Conservation (phyloP, 2,888 invertebrate species). For the Entomobrya multifasciata region DNA sequence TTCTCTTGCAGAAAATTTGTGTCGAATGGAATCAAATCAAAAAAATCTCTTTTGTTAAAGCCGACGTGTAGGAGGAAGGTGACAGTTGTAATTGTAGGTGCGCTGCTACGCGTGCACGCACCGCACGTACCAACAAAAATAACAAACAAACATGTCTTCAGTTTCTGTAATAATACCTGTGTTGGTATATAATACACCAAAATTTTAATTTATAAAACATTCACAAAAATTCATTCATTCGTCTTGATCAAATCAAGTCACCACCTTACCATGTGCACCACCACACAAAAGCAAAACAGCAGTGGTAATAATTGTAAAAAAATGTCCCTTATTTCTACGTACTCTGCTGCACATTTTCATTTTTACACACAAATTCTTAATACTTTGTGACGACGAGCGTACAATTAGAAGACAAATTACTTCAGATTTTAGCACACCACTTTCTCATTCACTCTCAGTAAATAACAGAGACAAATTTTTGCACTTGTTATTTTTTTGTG, state of each 20-base stretch:
- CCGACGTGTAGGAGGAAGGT: no score
- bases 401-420: slow-evolving; percentile 29
- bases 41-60: not conserved
- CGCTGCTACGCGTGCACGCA: no score
- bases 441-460: slow-evolving; percentile 16
- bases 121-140: not conserved
- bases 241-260: no score
- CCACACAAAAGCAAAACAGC: not conserved
- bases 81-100: not conserved
- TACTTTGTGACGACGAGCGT: not conserved
- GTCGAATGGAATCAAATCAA: no score
- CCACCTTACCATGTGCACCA: not conserved
- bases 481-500: slow-evolving; percentile 12
- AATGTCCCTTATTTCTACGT: not conserved
- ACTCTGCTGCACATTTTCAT: not conserved
- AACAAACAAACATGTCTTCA: no score
- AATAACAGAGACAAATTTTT: not conserved
- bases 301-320: not conserved
- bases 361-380: not conserved
- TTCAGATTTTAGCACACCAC: not conserved
- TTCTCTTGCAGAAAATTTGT: no score
- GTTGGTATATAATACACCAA: no score
- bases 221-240: no score
- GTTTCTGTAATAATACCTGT: no score
- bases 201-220: no score